These are phyloP conservation scores for Pogonophryne albipinna DNA, from an alignment of 2,797 vertebrate species.

Conservation along the genomic window DNA sequence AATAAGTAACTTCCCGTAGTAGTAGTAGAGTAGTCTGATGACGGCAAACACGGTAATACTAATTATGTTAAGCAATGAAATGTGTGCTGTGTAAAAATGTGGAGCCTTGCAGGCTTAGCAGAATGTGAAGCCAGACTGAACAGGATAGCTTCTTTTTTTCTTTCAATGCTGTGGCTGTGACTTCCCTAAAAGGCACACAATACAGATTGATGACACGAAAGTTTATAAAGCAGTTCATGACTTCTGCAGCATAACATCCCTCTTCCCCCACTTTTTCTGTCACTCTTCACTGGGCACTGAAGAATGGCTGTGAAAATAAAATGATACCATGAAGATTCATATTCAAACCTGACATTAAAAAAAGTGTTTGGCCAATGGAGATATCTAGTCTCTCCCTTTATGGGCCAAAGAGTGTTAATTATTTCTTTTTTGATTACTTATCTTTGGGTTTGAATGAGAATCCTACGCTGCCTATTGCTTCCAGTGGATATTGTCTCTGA, in stretches of 20 bases:
- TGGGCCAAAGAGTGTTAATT: background rate
- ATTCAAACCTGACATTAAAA: constrained; percentile 25
- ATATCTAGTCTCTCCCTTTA: constrained; percentile 7
- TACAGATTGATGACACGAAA: constrained; percentile 63
- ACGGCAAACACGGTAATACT: constrained; percentile 7
- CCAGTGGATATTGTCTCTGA: constrained; percentile 22
- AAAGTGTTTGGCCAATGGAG: constrained; percentile 11
- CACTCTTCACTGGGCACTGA: constrained; percentile 46
- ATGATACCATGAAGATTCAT: constrained; percentile 40
- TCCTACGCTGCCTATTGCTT: constrained; percentile 14
- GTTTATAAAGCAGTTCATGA: constrained; percentile 52
- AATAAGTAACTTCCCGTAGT: background rate
- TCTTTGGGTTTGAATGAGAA: constrained; percentile 30
- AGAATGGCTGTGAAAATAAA: constrained; percentile 48
- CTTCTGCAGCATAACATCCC: constrained; percentile 49
- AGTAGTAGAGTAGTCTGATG: background rate
- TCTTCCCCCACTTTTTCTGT: constrained; percentile 42
- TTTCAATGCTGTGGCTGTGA: constrained; percentile 27
- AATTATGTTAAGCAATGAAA: constrained; percentile 12
- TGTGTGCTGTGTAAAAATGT: constrained; percentile 19
- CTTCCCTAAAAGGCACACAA: constrained; percentile 54
- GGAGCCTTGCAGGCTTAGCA: constrained; percentile 32
- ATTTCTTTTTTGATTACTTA: background rate
- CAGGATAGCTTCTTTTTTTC: constrained; percentile 30
- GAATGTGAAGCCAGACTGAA: constrained; percentile 45